Evolutionary conservation across 2,113 vertebrate genomes (phyloP).

Genomic region (Pterophyllum scalare): DNA sequence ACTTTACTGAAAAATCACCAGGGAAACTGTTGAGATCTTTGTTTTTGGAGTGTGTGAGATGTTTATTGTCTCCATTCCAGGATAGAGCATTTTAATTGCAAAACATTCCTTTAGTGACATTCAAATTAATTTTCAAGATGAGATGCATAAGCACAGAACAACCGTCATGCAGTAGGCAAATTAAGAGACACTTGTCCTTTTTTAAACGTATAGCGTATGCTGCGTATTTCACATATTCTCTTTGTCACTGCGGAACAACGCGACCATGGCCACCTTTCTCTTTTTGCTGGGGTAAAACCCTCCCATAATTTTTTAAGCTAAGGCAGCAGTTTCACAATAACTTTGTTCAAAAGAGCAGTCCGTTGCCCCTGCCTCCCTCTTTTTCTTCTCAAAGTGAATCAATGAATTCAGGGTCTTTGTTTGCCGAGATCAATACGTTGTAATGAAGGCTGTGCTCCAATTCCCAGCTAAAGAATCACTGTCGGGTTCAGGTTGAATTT

Average conservation of each 20-base stretch:
- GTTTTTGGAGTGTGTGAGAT: slow-evolving; percentile 35
- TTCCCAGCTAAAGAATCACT: slow-evolving; percentile 77
- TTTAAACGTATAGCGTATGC: background rate
- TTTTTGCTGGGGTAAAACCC: slow-evolving; percentile 15
- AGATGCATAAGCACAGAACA: slow-evolving; percentile 27
- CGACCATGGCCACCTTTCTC: slow-evolving; percentile 30
- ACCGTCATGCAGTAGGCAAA: slow-evolving; percentile 23
- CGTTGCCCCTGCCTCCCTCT: slow-evolving; percentile 37
- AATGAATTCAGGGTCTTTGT: slow-evolving; percentile 85
- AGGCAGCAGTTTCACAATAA: slow-evolving; percentile 52
- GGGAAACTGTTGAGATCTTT: slow-evolving; percentile 17
- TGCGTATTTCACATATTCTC: slow-evolving; percentile 42
- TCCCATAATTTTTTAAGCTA: slow-evolving; percentile 20
- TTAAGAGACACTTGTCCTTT: slow-evolving; percentile 21
- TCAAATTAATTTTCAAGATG: slow-evolving; percentile 42
- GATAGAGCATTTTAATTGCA: slow-evolving; percentile 54
- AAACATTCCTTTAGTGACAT: slow-evolving; percentile 52
- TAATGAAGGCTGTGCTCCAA: slow-evolving; percentile 85
- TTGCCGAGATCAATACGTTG: slow-evolving; percentile 85
- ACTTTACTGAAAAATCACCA: background rate
- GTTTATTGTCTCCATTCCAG: slow-evolving; percentile 22
- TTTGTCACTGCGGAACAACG: slow-evolving; percentile 38
- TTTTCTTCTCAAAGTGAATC: slow-evolving; percentile 74
- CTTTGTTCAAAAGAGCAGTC: slow-evolving; percentile 49
- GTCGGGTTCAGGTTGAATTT: slow-evolving; percentile 60